Conservation (phyloP, 2,113 vertebrate species). For the Seriola aureovittata region DNA sequence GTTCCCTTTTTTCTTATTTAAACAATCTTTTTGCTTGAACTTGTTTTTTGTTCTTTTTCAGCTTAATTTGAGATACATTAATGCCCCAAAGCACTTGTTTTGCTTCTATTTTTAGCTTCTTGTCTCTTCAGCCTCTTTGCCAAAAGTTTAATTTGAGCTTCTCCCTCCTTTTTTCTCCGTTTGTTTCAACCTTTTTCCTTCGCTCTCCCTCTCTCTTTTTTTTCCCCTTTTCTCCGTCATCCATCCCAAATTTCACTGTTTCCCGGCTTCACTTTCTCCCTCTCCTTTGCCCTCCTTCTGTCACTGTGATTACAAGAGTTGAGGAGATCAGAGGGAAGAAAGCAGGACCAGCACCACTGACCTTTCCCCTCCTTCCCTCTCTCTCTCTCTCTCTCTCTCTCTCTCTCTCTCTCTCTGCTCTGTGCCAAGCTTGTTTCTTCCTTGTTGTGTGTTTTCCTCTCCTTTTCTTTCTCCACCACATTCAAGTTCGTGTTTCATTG, state of each 20-base stretch:
- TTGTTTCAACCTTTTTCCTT: not conserved
- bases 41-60: accelerated
- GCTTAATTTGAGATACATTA: not conserved
- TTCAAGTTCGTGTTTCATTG: not conserved
- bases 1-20: too few relatives aligned
- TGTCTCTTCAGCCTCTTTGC: slow-evolving; percentile 10
- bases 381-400: slow-evolving; percentile 23
- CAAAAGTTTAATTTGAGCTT: slow-evolving; percentile 20
- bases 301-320: slow-evolving; percentile 76
- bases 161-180: slow-evolving; percentile 3
- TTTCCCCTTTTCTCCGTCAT: slow-evolving; percentile 4
- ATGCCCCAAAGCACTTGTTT: not conserved
- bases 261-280: slow-evolving; percentile 56
- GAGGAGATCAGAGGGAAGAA: slow-evolving; percentile 77
- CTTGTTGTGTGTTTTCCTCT: slow-evolving; percentile 3
- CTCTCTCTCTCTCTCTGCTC: not conserved
- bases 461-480: not conserved
- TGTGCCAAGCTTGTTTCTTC: slow-evolving; percentile 33
- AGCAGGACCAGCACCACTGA: slow-evolving; percentile 61
- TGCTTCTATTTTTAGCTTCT: slow-evolving; percentile 46
- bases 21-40: not conserved
- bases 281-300: slow-evolving; percentile 78
- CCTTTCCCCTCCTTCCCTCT: slow-evolving; percentile 56
- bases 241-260: slow-evolving; percentile 29
- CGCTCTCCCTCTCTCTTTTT: not conserved